phyloP scores from a whole-genome alignment of 1,140 invertebrate species.

The Chrysomallon squamiferum region DNA sequence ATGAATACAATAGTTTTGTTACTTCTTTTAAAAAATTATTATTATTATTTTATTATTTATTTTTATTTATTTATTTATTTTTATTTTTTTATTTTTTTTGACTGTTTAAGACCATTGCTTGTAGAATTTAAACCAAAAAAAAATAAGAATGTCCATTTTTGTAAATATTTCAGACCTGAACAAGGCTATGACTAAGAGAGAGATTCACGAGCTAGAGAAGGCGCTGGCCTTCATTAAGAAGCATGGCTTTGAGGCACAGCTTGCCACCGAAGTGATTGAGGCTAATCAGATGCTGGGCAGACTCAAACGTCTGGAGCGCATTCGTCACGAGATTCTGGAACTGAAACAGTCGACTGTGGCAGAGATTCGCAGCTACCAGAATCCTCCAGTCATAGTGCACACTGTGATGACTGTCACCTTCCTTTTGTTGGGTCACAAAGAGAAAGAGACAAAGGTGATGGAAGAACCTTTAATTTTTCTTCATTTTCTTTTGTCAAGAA shows the following conservation, averaged over 20 bases:
- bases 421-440: constrained; percentile 54
- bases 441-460: constrained; percentile 58
- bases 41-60: too few relatives aligned
- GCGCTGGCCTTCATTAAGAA: constrained; percentile 56
- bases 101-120: too few relatives aligned
- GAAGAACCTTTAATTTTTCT: background rate
- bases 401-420: constrained; percentile 59
- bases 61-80: too few relatives aligned
- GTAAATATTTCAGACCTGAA: constrained; percentile 41
- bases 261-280: constrained; percentile 47
- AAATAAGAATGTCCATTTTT: too few relatives aligned
- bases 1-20: too few relatives aligned
- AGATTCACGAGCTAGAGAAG: constrained; percentile 50
- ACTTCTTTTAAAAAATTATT: too few relatives aligned
- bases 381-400: constrained; percentile 55
- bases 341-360: constrained; percentile 61
- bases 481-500: background rate
- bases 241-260: constrained; percentile 51
- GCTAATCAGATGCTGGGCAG: constrained; percentile 46
- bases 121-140: too few relatives aligned
- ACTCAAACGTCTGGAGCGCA: constrained; percentile 52
- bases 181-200: constrained; percentile 48
- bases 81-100: too few relatives aligned
- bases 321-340: constrained; percentile 59
- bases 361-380: constrained; percentile 59